Conservation (phyloP, 1,140 invertebrate species). For the Hylyphantes graminicola region DNA sequence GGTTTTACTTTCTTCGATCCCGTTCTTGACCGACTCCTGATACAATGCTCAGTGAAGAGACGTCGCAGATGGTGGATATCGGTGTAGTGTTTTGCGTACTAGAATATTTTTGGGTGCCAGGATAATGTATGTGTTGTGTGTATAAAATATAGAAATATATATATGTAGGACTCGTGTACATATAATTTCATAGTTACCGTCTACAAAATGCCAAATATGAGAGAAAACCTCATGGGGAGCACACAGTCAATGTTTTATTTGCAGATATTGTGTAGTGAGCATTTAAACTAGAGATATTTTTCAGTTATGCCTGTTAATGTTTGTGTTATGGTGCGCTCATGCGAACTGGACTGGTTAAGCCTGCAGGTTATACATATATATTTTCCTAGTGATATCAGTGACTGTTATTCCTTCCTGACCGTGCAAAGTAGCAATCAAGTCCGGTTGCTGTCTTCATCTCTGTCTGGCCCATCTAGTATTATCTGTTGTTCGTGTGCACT, state of each 20-base stretch:
- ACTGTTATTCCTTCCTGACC: conserved; percentile 32
- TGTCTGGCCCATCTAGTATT: conserved; percentile 48
- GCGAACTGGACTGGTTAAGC: conserved; percentile 32
- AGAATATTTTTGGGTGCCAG: conserved; percentile 57
- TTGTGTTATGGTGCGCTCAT: conserved; percentile 49
- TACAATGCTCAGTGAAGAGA: conserved; percentile 54
- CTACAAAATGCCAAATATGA: conserved; percentile 60
- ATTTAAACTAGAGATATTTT: conserved; percentile 55
- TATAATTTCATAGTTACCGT: conserved; percentile 60
- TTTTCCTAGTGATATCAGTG: conserved; percentile 34
- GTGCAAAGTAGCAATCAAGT: conserved; percentile 16
- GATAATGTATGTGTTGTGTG: conserved; percentile 47
- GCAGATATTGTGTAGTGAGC: conserved; percentile 54
- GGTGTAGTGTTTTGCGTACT: conserved; percentile 49
- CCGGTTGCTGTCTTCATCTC: conserved; percentile 24
- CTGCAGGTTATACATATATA: neutral
- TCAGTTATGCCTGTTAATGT: conserved; percentile 54
- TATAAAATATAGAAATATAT: conserved; percentile 48
- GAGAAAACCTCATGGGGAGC: conserved; percentile 52
- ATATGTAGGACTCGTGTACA: conserved; percentile 52
- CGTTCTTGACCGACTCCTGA: conserved; percentile 54
- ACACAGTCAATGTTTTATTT: conserved; percentile 58
- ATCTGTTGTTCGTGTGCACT: conserved; percentile 31
- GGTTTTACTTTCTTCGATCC: conserved; percentile 55
- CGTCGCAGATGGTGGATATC: conserved; percentile 36